A percentile compares a stretch with the other conserved stretches of the same genome.
Conservation (phyloP, 2,113 vertebrate genomes). For the Semicossyphus pulcher region DNA sequence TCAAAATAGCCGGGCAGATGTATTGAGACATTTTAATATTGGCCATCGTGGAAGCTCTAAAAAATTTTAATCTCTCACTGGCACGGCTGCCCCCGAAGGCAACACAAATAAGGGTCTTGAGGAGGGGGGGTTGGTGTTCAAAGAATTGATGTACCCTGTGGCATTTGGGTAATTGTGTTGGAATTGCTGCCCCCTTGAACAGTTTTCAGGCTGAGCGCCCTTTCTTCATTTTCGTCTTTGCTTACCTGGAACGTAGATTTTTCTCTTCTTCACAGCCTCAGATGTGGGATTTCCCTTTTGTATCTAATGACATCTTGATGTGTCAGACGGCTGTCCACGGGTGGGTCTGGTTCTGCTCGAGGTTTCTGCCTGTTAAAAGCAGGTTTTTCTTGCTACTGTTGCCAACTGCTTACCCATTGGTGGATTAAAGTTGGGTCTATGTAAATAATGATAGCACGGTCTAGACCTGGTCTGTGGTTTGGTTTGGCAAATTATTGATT, state of each 20-base stretch:
- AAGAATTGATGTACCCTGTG: conserved; percentile 77
- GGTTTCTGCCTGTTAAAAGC: neutral
- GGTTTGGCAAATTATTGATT: too few species aligned
- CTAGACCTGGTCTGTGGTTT: neutral
- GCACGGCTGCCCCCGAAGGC: conserved; percentile 95
- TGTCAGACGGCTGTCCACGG: neutral
- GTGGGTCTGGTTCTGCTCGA: neutral
- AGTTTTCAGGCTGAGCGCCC: conserved; percentile 40
- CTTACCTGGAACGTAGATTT: conserved; percentile 25
- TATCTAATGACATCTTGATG: neutral
- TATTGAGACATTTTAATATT: conserved; percentile 99
- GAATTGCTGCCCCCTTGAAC: conserved; percentile 73
- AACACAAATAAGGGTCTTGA: conserved; percentile 91
- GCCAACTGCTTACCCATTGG: too few species aligned
- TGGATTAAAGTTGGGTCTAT: too few species aligned
- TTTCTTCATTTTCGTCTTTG: conserved; percentile 46
- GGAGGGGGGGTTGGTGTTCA: conserved; percentile 84
- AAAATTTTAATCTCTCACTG: conserved; percentile 93
- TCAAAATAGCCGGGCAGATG: conserved; percentile 97
- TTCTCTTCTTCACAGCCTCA: neutral
- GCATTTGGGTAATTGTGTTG: conserved; percentile 80
- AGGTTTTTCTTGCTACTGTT: too few species aligned
- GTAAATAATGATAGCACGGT: neutral
- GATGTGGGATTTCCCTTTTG: conserved; percentile 21
- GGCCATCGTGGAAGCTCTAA: conserved; percentile 95